Percentiles rank a stretch among this genome's conserved stretches.
These are phyloP conservation scores for Syritta pipiens DNA, from an alignment of 2,888 invertebrate genomes.

Conservation along the genomic window DNA sequence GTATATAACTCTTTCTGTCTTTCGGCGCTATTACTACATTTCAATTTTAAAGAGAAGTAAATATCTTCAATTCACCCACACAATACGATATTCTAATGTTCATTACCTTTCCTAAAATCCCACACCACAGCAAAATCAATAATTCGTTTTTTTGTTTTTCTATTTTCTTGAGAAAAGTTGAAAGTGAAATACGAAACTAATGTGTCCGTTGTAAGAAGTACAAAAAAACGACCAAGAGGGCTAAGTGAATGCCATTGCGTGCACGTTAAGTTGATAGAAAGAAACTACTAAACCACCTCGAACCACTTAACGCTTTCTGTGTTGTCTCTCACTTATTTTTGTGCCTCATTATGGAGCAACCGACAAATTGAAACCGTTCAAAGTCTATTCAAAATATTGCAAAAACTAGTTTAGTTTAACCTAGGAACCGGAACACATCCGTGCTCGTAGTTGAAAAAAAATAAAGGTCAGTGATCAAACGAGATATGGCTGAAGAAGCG, in stretches of 20 bases:
- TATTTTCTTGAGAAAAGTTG: too few species aligned
- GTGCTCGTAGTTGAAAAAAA: too few species aligned
- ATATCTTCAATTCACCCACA: too few species aligned
- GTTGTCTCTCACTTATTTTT: slow-evolving; percentile 17
- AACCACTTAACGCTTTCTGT: slow-evolving; percentile 45
- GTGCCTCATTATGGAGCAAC: slow-evolving; percentile 24
- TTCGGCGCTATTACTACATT: too few species aligned
- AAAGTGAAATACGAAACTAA: too few species aligned
- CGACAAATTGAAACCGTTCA: slow-evolving; percentile 10
- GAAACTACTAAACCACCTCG: slow-evolving; percentile 54
- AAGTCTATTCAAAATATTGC: slow-evolving; percentile 13
- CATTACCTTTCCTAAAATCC: too few species aligned
- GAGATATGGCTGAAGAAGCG: slow-evolving; percentile 15
- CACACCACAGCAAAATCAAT: too few species aligned
- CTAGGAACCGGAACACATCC: slow-evolving; percentile 34
- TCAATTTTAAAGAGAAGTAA: too few species aligned
- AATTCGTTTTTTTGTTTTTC: too few species aligned
- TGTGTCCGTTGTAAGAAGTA: slow-evolving; percentile 8
- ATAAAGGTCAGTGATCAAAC: too few species aligned
- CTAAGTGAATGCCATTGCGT: slow-evolving; percentile 11
- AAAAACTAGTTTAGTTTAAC: slow-evolving; percentile 46
- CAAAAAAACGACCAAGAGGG: slow-evolving; percentile 2
- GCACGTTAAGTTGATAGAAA: slow-evolving; percentile 19
- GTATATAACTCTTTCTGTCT: too few species aligned
- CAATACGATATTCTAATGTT: background rate